Percentiles rank a stretch among this genome's conserved stretches.
Evolutionary conservation across 2,888 invertebrate genomes (phyloP).

Genomic region (Caenorhabditis sp.): DNA sequence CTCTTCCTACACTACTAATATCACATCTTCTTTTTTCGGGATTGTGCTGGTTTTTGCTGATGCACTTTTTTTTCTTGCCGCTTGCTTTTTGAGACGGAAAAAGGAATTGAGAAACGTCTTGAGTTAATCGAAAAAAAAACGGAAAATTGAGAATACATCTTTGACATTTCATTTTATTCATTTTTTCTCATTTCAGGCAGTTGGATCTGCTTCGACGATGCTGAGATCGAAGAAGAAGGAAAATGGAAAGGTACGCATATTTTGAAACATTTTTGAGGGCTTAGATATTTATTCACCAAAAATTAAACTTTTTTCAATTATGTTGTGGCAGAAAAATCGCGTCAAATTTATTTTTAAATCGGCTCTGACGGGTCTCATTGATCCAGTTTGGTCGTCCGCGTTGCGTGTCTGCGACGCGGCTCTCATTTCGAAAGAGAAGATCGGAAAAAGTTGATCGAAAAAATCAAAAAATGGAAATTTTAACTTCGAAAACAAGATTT

Average conservation of each 20-base stretch:
- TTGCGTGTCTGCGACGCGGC: no score
- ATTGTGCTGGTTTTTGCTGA: background rate
- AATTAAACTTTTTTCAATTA: no score
- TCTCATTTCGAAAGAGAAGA: no score
- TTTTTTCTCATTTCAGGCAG: constrained; percentile 29
- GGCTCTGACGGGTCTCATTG: no score
- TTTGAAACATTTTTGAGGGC: no score
- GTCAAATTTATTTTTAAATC: no score
- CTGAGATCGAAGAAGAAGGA: constrained; percentile 52
- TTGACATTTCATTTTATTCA: background rate
- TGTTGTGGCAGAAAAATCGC: no score
- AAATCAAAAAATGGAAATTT: no score
- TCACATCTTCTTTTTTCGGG: background rate
- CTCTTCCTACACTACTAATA: background rate
- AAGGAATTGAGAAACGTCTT: constrained; percentile 32
- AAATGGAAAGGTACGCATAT: constrained; percentile 3
- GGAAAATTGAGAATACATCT: background rate
- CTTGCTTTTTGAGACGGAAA: constrained; percentile 5
- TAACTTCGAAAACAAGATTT: no score
- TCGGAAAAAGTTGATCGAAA: no score
- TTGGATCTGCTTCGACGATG: constrained; percentile 49
- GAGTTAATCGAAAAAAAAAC: constrained; percentile 37
- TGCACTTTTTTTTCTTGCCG: background rate
- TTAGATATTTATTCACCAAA: no score
- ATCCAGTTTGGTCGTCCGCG: no score